Base-by-base conservation (phyloP, 2,888 invertebrate species). In the Malacosoma neustria region DNA sequence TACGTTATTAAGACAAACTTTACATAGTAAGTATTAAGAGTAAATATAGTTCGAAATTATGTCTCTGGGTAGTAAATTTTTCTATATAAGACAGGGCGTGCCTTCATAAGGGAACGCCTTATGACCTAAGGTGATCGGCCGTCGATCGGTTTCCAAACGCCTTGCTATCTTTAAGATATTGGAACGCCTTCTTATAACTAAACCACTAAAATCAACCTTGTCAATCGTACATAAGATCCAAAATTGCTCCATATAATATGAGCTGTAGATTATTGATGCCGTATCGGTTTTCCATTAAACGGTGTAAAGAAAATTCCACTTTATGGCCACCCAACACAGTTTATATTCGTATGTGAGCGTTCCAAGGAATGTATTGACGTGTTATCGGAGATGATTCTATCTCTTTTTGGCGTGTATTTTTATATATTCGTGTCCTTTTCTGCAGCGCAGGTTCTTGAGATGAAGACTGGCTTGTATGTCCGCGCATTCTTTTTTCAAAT, bases 151-250 rank as follows among this genome's bases (percentile, higher is more conserved):
- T 70, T 69, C 71, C 61, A 77, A 84, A 84, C 82, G 84, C 84
- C 80, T 77, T 70, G 80, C 84, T 82, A 84, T 84, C 84, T 84
- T 77, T 54, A 81, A 84, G 81, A 81, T 84, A 82, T 84, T 75
- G 76, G 33, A 79, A 82, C 85, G 85, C 85, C 85, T 85, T 82
- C 85, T 75, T 79, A 74, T 50, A 68, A 71, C 73, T 15, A 34
- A 45, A 54, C 48, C 29, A 33, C 41, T 14, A 80, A 57, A 62
- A 36, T 65, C 47, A 46, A 65, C 77, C 66, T 61, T 82, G 77
- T 53, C 41, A 7, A 22, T 4, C 4, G 1, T n/a, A 1, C 2
- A 7, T 22, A 22, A 9, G 22, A 22, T 22, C 9, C 22, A 22
- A 22, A 22, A 7, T 22, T 22, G 9, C 22, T 22, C 22, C 22